Conservation (phyloP, 2,113 vertebrate genomes). For the Phalacrocorax pelagicus region DNA sequence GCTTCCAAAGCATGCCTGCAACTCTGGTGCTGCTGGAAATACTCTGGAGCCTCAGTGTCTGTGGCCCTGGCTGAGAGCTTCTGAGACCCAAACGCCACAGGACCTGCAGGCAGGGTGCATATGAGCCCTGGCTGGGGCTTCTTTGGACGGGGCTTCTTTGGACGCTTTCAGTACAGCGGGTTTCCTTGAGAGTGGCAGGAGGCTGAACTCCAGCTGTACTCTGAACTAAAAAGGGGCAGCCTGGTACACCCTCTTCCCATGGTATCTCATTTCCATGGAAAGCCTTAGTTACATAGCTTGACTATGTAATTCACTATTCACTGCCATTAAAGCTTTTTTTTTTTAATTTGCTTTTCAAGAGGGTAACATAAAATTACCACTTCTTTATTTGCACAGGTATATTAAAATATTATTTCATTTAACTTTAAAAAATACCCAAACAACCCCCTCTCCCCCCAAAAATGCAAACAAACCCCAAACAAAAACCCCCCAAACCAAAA, state of each 20-base stretch:
- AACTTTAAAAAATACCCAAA: not conserved
- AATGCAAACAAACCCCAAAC: not conserved
- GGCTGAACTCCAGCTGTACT: not conserved
- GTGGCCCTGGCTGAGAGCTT: not conserved
- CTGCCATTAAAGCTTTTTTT: not conserved
- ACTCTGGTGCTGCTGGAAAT: not conserved
- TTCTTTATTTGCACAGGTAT: not conserved
- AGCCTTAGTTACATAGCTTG: not conserved
- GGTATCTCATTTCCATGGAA: not conserved
- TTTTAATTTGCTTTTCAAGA: not conserved
- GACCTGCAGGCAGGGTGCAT: not conserved
- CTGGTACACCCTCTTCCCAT: not conserved
- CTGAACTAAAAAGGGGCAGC: not conserved
- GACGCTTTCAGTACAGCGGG: not conserved
- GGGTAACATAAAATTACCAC: not conserved
- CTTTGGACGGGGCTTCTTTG: not conserved
- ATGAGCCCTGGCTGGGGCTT: not conserved
- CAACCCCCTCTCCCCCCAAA: not conserved
- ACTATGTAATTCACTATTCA: not conserved
- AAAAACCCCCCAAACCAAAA: not conserved
- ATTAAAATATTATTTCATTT: not conserved
- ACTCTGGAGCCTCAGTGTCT: rapidly evolving
- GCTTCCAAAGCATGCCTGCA: not conserved
- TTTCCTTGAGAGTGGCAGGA: not conserved
- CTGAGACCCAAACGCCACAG: rapidly evolving